These are phyloP conservation scores for Drosophila falleni DNA, from an alignment of 2,888 invertebrate species.

Conservation along the genomic window DNA sequence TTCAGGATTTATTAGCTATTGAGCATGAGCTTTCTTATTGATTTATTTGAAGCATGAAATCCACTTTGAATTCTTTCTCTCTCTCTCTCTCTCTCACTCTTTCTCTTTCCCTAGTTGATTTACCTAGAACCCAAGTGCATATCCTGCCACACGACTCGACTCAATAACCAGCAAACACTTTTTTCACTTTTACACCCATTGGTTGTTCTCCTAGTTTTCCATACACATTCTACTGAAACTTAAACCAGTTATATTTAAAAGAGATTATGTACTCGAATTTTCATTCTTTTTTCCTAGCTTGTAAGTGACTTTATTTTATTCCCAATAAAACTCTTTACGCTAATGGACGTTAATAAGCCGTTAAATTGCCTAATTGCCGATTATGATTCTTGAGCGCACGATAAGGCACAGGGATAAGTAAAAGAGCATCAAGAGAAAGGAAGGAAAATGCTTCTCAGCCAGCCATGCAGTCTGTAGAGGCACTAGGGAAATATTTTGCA, in stretches of 20 bases:
- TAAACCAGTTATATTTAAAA: slow-evolving; percentile 17
- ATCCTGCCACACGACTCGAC: slow-evolving; percentile 3
- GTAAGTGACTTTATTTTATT: not conserved
- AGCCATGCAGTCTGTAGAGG: not conserved
- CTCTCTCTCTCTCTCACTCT: not conserved
- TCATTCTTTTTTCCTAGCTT: not conserved
- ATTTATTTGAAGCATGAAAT: slow-evolving; percentile 40
- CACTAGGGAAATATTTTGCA: slow-evolving; percentile 35
- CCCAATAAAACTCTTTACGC: slow-evolving; percentile 17
- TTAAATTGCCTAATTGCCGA: slow-evolving; percentile 74
- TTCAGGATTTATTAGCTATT: slow-evolving; percentile 37
- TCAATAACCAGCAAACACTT: not conserved
- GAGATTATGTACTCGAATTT: not conserved
- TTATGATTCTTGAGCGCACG: slow-evolving; percentile 47
- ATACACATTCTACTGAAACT: slow-evolving; percentile 15
- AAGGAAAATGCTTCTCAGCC: not conserved
- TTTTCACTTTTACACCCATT: not conserved
- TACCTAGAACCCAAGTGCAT: slow-evolving; percentile 18
- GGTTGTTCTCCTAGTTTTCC: not conserved
- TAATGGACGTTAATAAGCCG: slow-evolving; percentile 71
- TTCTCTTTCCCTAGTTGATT: slow-evolving; percentile 14
- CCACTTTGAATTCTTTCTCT: slow-evolving; percentile 13
- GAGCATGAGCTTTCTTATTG: slow-evolving; percentile 25
- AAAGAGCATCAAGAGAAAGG: not conserved
- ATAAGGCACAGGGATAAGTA: slow-evolving; percentile 7